A percentile compares a stretch with the other conserved stretches of the same genome.
These are phyloP conservation scores for Zelostemma sp. DNA, from an alignment of 1,140 invertebrate species.

Conservation along the genomic window DNA sequence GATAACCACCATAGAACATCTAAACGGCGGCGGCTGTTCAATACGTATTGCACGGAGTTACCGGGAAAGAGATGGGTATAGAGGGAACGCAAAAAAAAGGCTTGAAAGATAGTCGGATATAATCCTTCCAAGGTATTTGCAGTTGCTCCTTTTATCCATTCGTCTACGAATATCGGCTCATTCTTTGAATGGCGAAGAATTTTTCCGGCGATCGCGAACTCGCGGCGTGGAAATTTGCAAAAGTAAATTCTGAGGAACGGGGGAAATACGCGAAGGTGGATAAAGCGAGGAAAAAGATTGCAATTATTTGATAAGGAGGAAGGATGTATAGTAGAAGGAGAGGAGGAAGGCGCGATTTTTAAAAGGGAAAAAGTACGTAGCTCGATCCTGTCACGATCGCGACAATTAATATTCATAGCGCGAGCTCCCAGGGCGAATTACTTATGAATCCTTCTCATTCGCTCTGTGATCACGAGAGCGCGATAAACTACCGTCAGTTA, in stretches of 20 bases:
- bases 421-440: conserved; percentile 40
- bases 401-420: conserved; percentile 62
- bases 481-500: conserved; percentile 36
- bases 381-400: conserved; percentile 42
- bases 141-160: conserved; percentile 33
- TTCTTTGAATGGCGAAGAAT: conserved; percentile 7
- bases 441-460: conserved; percentile 40
- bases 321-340: conserved; percentile 7
- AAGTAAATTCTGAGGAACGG: background rate
- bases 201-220: conserved; percentile 11
- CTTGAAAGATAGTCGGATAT: conserved; percentile 36
- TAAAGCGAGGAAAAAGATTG: conserved; percentile 42
- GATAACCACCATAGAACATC: conserved; percentile 53
- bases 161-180: too few relatives aligned
- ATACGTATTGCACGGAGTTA: conserved; percentile 47
- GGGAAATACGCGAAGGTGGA: conserved; percentile 34
- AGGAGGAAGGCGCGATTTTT: too few relatives aligned
- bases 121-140: conserved; percentile 31
- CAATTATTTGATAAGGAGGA: conserved; percentile 21
- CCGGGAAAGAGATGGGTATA: conserved; percentile 2
- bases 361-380: too few relatives aligned
- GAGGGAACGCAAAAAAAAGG: background rate
- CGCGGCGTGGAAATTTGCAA: too few relatives aligned
- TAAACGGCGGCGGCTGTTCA: conserved; percentile 46
- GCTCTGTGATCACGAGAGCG: conserved; percentile 34